These are phyloP conservation scores for Anoncus sp. DNA, from an alignment of 2,888 invertebrate genomes.

Conservation along the genomic window DNA sequence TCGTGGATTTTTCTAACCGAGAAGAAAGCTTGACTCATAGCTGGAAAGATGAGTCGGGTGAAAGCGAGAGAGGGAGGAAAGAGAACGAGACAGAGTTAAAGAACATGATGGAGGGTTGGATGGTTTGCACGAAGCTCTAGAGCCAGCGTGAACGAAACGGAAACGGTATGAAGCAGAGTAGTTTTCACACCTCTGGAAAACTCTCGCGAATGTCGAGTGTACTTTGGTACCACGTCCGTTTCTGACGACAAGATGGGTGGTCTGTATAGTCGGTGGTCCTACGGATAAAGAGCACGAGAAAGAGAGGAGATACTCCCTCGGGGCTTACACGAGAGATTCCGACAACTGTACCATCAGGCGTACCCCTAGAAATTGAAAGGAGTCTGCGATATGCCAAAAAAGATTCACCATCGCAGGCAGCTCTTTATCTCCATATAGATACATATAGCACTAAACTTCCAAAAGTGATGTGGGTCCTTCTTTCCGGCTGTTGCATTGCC, in stretches of 20 bases:
- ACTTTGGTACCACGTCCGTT: conserved; percentile 53
- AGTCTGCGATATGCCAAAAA: conserved; percentile 25
- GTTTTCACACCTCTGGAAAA: conserved; percentile 62
- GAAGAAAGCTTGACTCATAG: conserved; percentile 27
- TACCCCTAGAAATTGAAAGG: conserved; percentile 12
- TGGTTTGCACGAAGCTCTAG: conserved; percentile 47
- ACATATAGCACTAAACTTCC: not conserved
- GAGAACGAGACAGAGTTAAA: not conserved
- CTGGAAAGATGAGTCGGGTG: conserved; percentile 42
- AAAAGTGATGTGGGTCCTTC: conserved; percentile 12
- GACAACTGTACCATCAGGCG: not conserved
- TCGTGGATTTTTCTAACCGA: conserved; percentile 44
- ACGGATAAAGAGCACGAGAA: conserved; percentile 11
- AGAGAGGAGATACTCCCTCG: not conserved
- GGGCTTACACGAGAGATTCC: conserved; percentile 33
- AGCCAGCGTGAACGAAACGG: conserved; percentile 23
- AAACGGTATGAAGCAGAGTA: conserved; percentile 50
- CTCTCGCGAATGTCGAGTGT: conserved; percentile 56
- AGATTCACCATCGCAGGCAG: conserved; percentile 19
- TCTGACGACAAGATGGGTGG: conserved; percentile 31
- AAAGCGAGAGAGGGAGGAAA: not conserved
- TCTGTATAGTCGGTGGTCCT: not conserved
- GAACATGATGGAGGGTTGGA: conserved; percentile 34
- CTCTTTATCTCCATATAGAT: too few relatives aligned
- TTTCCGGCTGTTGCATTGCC: not conserved